Base-by-base conservation (phyloP, 92 coral and sea anemone genomes). In the Paragorgia papillata region DNA sequence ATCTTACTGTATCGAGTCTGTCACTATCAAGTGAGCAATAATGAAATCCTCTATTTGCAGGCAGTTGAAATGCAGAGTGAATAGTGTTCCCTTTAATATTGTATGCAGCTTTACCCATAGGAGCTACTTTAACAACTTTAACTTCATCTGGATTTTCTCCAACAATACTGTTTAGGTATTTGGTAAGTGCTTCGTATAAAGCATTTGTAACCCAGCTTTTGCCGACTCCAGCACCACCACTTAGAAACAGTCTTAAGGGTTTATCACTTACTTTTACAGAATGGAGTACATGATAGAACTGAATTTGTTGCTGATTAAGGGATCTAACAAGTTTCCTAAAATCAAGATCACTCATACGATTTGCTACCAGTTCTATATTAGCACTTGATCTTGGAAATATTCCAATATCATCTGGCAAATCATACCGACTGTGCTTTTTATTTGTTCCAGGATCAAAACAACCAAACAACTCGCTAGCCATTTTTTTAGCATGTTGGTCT, bases 221-320 rank as follows among this genome's bases (percentile, higher is more conserved):
- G 4, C 80, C 86, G 62, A 87, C 88, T 35, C 83, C 88, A 34
- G 91, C 88, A 1, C 91, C 91, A 13, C 91, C 85, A 22, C 78
- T 80, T 49, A 84, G 78, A 48, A 87, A 87, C 50, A 87, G 54
- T 62, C 59, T 62, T 0, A 87, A 26, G 20, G 85, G 85, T n/a
- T 73, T 22, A 65, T 74, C 73, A 40, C 68, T 49, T 0, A 70
- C 49, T 66, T 88, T 85, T 20, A 85, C 41, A 19, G 90, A 80
- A 62, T 80, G 79, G 14, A 80, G 22, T 0, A 74, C 82, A 56
- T 85, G 85, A 80, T 73, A 84, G 26, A 84, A 84, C 41, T 76
- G 56, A 27, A 63, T 79, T 79, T 84, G 88, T 39, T 84, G 62
- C 69, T 59, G 55, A 48, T 79, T 84, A 21, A 84, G 62, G 12